A percentile compares a stretch with the other conserved stretches of the same genome.
phyloP scores from a whole-genome alignment of 2,797 vertebrate species.

The Argya squamiceps region DNA sequence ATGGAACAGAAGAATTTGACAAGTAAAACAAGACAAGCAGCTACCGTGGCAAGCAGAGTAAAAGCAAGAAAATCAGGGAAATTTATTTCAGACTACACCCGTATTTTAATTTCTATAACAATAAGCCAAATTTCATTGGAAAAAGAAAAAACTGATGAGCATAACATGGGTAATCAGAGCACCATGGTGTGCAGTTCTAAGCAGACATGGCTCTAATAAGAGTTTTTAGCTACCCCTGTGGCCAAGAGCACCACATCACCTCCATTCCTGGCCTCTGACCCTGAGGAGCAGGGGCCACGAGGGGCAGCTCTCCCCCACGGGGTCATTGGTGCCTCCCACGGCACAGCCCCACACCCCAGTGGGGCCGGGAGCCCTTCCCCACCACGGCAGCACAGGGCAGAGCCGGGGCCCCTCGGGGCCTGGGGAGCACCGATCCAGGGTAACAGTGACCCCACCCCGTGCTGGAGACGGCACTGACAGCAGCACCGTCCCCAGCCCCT shows the following conservation, averaged over 20 bases:
- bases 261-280: neutral
- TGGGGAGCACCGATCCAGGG: rapidly evolving
- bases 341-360: neutral
- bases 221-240: too few species aligned
- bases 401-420: neutral
- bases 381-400: neutral
- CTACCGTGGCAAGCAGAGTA: neutral
- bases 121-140: neutral
- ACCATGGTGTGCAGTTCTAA: neutral
- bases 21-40: neutral
- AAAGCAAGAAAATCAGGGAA: neutral
- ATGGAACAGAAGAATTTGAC: neutral
- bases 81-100: neutral
- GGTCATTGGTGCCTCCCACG: neutral
- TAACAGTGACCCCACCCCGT: rapidly evolving
- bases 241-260: neutral
- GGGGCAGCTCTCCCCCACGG: rapidly evolving
- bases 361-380: neutral
- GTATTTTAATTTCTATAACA: neutral
- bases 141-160: neutral
- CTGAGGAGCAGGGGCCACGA: neutral
- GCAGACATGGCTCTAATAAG: rapidly evolving
- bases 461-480: neutral
- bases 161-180: neutral
- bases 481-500: neutral